Percentiles rank a stretch among this genome's conserved stretches.
Evolutionary conservation across 2,888 invertebrate species (phyloP).

Genomic region (Keiferia lycopersicella): DNA sequence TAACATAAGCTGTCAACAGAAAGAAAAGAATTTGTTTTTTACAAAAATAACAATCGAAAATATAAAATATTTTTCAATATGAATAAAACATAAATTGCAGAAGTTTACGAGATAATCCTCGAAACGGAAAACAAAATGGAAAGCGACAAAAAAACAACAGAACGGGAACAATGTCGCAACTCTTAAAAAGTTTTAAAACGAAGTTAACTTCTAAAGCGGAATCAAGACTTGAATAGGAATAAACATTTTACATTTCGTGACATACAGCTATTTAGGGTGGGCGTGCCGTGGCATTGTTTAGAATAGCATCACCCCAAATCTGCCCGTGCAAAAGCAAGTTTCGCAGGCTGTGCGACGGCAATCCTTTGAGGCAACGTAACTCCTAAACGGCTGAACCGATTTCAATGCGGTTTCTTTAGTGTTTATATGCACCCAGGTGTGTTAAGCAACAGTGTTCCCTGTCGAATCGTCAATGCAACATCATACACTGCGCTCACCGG

Average conservation of each 20-base stretch:
- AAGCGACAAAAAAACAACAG: constrained; percentile 30
- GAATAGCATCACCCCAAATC: no score
- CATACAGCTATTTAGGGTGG: neutral
- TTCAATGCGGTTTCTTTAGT: no score
- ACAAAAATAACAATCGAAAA: neutral
- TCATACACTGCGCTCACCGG: no score
- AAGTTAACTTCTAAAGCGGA: constrained; percentile 36
- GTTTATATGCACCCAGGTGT: no score
- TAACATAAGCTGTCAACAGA: neutral
- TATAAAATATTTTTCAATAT: constrained; percentile 1
- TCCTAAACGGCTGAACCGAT: no score
- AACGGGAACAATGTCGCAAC: constrained; percentile 42
- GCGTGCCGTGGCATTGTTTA: no score
- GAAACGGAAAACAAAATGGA: constrained; percentile 28
- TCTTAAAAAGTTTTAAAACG: constrained; percentile 42
- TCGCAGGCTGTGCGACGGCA: no score
- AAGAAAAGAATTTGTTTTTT: neutral
- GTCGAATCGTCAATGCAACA: no score
- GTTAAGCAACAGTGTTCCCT: no score
- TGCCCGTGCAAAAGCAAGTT: no score
- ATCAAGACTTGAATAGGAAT: constrained; percentile 38
- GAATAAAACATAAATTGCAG: constrained; percentile 27
- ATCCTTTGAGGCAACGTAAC: no score
- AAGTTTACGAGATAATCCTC: constrained; percentile 33
- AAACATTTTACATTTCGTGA: constrained; percentile 28